These are phyloP conservation scores for Nycteola revayana DNA, from an alignment of 2,888 invertebrate species.

Conservation along the genomic window DNA sequence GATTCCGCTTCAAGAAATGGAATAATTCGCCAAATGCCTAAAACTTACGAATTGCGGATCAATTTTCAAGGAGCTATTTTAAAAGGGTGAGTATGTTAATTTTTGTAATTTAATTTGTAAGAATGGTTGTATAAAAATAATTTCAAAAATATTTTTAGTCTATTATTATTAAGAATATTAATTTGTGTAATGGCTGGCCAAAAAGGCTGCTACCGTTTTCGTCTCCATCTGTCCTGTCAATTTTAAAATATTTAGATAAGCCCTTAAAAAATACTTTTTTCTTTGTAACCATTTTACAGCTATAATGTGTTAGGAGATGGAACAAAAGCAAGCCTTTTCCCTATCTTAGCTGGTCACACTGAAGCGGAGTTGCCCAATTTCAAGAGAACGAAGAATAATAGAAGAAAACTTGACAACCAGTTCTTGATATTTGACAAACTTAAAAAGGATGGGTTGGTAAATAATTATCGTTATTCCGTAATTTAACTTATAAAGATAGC, in stretches of 20 bases:
- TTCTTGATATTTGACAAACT: constrained; percentile 89
- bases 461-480: no score
- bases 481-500: no score
- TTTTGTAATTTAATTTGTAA: no score
- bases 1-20: constrained; percentile 93
- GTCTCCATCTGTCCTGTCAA: no score
- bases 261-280: no score
- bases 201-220: no score
- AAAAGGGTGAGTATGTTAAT: background rate
- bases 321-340: background rate
- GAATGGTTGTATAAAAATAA: constrained; percentile 46
- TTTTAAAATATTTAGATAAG: no score
- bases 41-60: background rate
- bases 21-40: constrained; percentile 87
- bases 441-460: constrained; percentile 40
- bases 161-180: no score
- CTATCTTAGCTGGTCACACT: background rate
- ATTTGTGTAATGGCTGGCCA: no score
- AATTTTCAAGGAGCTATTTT: background rate
- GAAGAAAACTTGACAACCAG: background rate
- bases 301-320: background rate
- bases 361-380: background rate
- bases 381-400: background rate
- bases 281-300: no score
- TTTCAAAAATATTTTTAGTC: no score